These are phyloP conservation scores for Lateolabrax maculatus DNA, from an alignment of 2,797 vertebrate species.

Conservation along the genomic window DNA sequence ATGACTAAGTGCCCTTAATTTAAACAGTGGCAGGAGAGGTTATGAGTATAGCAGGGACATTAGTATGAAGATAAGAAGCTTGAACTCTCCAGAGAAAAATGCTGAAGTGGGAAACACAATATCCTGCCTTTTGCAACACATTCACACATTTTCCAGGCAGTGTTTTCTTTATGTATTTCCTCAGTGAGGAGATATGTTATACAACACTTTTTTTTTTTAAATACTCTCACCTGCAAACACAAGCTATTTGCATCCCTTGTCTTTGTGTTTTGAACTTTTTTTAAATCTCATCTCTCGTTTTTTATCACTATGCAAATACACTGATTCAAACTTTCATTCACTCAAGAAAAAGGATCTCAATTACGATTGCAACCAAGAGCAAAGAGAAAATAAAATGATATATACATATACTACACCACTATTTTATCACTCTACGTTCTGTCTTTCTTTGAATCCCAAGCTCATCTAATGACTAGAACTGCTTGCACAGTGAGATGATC, in stretches of 20 bases:
- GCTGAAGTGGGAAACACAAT: slow-evolving; percentile 31
- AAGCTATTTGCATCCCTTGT: slow-evolving; percentile 49
- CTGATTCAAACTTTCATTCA: slow-evolving; percentile 7
- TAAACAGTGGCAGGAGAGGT: slow-evolving; percentile 38
- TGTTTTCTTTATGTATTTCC: slow-evolving; percentile 45
- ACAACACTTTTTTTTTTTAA: slow-evolving; percentile 32
- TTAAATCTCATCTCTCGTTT: slow-evolving; percentile 25
- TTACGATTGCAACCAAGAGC: neutral
- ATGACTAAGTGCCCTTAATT: slow-evolving; percentile 53
- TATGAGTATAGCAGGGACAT: slow-evolving; percentile 33
- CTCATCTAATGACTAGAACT: neutral
- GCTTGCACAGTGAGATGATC: slow-evolving; percentile 1
- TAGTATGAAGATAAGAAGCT: slow-evolving; percentile 32
- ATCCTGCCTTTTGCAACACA: slow-evolving; percentile 24
- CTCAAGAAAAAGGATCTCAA: slow-evolving; percentile 4
- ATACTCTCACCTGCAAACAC: slow-evolving; percentile 40
- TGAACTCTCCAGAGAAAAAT: slow-evolving; percentile 30
- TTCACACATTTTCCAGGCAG: slow-evolving; percentile 6
- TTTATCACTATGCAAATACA: slow-evolving; percentile 48
- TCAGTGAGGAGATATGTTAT: slow-evolving; percentile 18
- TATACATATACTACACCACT: neutral
- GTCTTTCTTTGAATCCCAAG: slow-evolving; percentile 10
- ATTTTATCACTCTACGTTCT: slow-evolving; percentile 10
- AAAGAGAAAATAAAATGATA: no score
- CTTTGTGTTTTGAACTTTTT: slow-evolving; percentile 14